Conservation (phyloP, 2,888 invertebrate species). For the Atethmia centrago region DNA sequence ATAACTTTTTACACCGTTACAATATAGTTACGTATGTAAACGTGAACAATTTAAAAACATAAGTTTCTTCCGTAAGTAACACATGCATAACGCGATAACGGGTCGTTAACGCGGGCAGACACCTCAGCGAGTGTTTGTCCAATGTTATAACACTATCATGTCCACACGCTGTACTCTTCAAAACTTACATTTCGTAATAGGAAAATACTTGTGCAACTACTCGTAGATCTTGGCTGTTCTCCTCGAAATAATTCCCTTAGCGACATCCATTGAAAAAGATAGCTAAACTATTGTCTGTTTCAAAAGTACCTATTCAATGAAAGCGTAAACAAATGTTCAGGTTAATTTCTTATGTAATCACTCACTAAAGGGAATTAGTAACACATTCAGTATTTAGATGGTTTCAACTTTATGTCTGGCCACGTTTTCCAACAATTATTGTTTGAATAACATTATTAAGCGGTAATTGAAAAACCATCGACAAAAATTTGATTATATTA, state of each 20-base stretch:
- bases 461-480: not conserved
- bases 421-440: not conserved
- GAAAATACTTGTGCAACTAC: constrained; percentile 40
- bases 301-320: not conserved
- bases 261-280: constrained; percentile 7
- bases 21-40: constrained; percentile 16
- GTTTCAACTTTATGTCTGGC: not conserved
- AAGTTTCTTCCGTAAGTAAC: constrained; percentile 20
- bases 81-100: constrained; percentile 40
- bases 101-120: constrained; percentile 28
- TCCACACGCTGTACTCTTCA: constrained; percentile 24
- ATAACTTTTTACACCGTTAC: not conserved
- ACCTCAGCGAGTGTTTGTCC: constrained; percentile 45
- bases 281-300: not conserved
- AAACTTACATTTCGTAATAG: constrained; percentile 49
- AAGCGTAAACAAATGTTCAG: constrained; percentile 2
- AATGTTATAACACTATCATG: constrained; percentile 50
- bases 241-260: constrained; percentile 4
- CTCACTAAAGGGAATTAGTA: not conserved
- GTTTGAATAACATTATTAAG: not conserved
- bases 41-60: constrained; percentile 13
- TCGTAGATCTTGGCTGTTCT: not conserved
- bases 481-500: no score
- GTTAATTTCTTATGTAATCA: not conserved
- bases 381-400: not conserved